phyloP scores from a whole-genome alignment of 2,888 invertebrate species.

The Epinotia ramella region DNA sequence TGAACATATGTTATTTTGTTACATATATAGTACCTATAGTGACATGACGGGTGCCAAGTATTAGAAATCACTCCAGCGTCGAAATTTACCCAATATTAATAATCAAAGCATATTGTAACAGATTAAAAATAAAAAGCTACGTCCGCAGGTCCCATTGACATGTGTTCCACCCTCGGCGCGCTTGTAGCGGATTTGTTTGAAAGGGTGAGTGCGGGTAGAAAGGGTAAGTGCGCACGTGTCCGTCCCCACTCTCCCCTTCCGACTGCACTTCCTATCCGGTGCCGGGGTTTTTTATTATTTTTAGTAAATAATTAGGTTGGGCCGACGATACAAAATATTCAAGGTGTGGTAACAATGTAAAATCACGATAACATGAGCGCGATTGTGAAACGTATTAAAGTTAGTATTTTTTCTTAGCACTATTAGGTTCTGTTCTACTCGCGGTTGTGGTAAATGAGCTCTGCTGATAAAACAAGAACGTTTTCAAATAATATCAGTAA shows the following conservation, averaged over 20 bases:
- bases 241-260: conserved; percentile 46
- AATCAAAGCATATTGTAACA: conserved; percentile 17
- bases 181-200: conserved; percentile 32
- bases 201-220: conserved; percentile 35
- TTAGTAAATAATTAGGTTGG: conserved; percentile 26
- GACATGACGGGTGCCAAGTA: too few relatives aligned
- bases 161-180: conserved; percentile 30
- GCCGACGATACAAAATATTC: not conserved
- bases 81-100: not conserved
- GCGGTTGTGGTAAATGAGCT: too few relatives aligned
- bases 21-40: too few relatives aligned
- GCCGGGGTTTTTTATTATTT: conserved; percentile 33
- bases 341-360: not conserved
- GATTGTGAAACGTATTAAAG: not conserved
- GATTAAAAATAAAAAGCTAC: conserved; percentile 12
- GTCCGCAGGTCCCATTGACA: conserved; percentile 31
- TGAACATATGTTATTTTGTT: too few relatives aligned
- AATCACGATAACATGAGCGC: not conserved
- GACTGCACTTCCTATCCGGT: conserved; percentile 45
- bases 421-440: not conserved
- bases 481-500: too few relatives aligned
- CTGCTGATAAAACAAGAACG: too few relatives aligned
- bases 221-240: conserved; percentile 57
- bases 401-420: not conserved
- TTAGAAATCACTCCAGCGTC: too few relatives aligned